Evolutionary conservation across 92 coral and sea anemone species (phyloP).

Genomic region (Zoanthus sociatus): DNA sequence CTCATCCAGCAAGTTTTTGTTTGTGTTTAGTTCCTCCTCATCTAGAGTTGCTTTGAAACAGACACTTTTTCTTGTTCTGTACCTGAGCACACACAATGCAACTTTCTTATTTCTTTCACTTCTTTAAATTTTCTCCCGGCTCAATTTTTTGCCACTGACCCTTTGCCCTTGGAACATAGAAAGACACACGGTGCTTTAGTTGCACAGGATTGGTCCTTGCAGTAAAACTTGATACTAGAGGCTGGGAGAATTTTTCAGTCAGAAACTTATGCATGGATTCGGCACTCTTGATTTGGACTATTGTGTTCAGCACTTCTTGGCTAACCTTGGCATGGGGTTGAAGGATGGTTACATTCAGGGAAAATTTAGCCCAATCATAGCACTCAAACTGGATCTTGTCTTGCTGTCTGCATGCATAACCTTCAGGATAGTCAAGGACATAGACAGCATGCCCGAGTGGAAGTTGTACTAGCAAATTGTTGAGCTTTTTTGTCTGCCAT

Average conservation of each 20-base stretch:
- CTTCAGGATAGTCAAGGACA: not conserved
- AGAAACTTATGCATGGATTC: conserved; percentile 44
- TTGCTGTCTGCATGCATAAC: not conserved
- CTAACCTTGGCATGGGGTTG: conserved; percentile 58
- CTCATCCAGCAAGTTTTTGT: conserved; percentile 62
- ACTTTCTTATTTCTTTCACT: conserved; percentile 44
- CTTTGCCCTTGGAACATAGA: not conserved
- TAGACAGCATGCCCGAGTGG: not conserved
- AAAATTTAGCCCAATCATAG: not conserved
- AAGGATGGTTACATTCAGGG: conserved; percentile 55
- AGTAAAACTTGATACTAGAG: conserved; percentile 51
- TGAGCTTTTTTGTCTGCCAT: not conserved
- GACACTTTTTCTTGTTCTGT: conserved; percentile 54
- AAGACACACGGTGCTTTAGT: conserved; percentile 42
- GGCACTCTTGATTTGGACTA: conserved; percentile 49
- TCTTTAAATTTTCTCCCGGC: not conserved
- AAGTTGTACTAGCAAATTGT: not conserved
- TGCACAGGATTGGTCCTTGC: conserved; percentile 44
- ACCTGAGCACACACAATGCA: conserved; percentile 50
- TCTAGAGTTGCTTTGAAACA: conserved; percentile 24
- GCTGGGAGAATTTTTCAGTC: conserved; percentile 42
- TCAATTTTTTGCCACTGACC: not conserved
- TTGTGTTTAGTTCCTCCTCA: conserved; percentile 31
- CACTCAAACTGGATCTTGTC: no score
- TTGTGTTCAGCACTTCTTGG: conserved; percentile 43